A percentile compares a stretch with the other conserved stretches of the same genome.
These are phyloP conservation scores for Sitta europaea DNA, from an alignment of 2,113 vertebrate species.

Conservation along the genomic window DNA sequence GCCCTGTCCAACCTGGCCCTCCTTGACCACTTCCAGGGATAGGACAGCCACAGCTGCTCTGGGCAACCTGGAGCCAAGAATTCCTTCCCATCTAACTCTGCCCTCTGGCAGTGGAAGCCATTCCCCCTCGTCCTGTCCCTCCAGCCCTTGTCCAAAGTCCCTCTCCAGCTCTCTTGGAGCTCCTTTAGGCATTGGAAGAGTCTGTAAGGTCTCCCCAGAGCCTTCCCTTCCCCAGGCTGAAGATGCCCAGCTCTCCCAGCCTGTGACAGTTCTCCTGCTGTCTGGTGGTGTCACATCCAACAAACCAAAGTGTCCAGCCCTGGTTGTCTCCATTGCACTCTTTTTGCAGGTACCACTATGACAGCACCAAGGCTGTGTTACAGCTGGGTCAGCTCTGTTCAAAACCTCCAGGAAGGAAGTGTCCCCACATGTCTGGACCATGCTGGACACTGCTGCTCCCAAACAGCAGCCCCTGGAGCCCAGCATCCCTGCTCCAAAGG, in stretches of 20 bases:
- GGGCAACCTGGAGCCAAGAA: neutral
- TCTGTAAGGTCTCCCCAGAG: neutral
- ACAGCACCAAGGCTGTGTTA: slow-evolving; percentile 32
- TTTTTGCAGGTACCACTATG: slow-evolving; percentile 26
- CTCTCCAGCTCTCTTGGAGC: neutral
- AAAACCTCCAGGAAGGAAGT: neutral
- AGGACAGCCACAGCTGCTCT: neutral
- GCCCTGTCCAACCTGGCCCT: neutral
- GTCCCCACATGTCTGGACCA: fast-evolving
- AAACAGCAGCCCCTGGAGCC: neutral
- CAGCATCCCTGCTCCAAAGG: neutral
- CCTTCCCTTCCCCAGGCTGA: neutral
- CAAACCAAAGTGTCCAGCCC: neutral
- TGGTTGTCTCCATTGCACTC: neutral
- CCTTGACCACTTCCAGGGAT: neutral
- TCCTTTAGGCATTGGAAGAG: neutral
- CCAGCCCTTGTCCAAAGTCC: neutral
- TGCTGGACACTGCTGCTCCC: fast-evolving
- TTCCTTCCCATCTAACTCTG: neutral
- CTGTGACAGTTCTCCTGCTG: neutral
- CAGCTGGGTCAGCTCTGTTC: neutral
- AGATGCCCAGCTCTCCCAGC: neutral
- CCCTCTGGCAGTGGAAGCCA: neutral
- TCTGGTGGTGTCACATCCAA: neutral
- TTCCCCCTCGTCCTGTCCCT: neutral